Evolutionary conservation across 2,113 vertebrate genomes (phyloP).

Genomic region (Dromaius novaehollandiae): DNA sequence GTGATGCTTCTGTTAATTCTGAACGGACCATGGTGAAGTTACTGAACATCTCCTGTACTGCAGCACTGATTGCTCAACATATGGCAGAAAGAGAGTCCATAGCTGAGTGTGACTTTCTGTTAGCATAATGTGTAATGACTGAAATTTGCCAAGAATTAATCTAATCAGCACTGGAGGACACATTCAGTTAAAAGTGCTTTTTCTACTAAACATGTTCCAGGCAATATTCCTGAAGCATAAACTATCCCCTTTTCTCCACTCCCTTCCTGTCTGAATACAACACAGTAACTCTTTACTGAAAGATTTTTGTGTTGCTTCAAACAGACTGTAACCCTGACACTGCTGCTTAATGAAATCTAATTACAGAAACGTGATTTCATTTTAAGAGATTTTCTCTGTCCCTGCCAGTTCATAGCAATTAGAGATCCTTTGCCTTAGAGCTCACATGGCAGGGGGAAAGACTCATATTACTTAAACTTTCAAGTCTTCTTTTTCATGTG

Average conservation of each 20-base stretch:
- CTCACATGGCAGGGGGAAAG: background rate
- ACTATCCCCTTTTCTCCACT: background rate
- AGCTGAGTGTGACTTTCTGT: background rate
- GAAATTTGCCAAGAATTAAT: background rate
- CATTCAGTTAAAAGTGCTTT: background rate
- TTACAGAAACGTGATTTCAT: background rate
- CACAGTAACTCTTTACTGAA: background rate
- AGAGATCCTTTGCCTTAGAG: background rate
- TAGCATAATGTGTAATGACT: background rate
- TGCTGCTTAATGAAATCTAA: conserved; percentile 31
- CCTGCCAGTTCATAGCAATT: background rate
- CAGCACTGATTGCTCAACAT: background rate
- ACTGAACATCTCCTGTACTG: background rate
- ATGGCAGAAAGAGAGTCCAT: background rate
- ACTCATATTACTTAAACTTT: background rate
- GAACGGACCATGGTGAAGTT: background rate
- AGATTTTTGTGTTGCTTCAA: background rate
- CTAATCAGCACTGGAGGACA: background rate
- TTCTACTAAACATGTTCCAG: background rate
- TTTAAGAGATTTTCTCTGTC: background rate
- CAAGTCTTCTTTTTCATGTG: background rate
- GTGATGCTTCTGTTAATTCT: background rate
- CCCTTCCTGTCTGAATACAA: background rate
- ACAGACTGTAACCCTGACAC: background rate
- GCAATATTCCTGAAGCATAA: background rate